Percentiles rank a stretch among this genome's conserved stretches.
Evolutionary conservation across 2,888 invertebrate species (phyloP).

Genomic region (Saturnia japonica): DNA sequence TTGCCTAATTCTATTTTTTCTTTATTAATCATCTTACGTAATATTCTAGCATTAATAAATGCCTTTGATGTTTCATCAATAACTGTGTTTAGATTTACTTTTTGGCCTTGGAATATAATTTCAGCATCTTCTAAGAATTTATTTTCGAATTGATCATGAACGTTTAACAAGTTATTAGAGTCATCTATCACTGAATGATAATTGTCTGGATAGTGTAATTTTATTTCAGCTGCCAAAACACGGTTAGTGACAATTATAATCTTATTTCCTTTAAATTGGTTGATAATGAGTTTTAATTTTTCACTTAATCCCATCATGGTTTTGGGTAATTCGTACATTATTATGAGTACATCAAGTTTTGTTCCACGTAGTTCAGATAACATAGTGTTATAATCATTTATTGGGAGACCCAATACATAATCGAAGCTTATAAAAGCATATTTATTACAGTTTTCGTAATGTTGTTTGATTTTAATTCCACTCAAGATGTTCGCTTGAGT

Average conservation of each 20-base stretch:
- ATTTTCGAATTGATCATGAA: constrained; percentile 34
- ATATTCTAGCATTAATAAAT: constrained; percentile 36
- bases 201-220: constrained; percentile 24
- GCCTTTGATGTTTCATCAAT: constrained; percentile 34
- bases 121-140: constrained; percentile 33
- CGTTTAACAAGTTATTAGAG: constrained; percentile 32
- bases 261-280: constrained; percentile 30
- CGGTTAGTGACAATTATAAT: constrained; percentile 39
- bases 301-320: constrained; percentile 23
- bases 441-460: constrained; percentile 28
- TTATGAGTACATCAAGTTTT: constrained; percentile 34
- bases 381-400: constrained; percentile 40
- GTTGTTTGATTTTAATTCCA: constrained; percentile 43
- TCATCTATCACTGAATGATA: constrained; percentile 31
- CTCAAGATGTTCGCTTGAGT: constrained; percentile 38
- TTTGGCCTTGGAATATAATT: constrained; percentile 42
- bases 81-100: constrained; percentile 32
- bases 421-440: constrained; percentile 44
- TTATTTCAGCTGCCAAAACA: constrained; percentile 28
- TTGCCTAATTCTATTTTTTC: constrained; percentile 43
- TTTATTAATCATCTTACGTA: constrained; percentile 38
- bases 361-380: constrained; percentile 38
- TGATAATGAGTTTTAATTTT: constrained; percentile 37
- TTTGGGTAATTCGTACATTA: constrained; percentile 38
- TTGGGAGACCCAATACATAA: constrained; percentile 41